Conservation (phyloP, 2,113 vertebrate species). For the Anolis carolinensis region DNA sequence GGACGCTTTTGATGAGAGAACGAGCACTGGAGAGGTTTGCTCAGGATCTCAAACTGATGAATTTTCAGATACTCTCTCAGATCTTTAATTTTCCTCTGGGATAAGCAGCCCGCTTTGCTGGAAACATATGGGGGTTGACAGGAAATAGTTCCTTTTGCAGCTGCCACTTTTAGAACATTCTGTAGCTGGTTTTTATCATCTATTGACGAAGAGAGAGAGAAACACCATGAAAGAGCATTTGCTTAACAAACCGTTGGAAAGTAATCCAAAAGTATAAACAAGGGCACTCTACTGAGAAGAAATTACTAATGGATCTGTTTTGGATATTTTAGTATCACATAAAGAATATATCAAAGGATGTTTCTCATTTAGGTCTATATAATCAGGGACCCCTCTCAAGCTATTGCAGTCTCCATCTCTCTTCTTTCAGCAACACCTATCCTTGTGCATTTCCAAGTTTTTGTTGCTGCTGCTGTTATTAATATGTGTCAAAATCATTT, state of each 20-base stretch:
- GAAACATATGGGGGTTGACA: slow-evolving; percentile 42
- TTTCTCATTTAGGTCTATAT: background rate
- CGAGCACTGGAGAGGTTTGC: background rate
- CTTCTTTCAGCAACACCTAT: too few species aligned
- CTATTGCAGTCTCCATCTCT: background rate
- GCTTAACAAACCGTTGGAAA: slow-evolving; percentile 34
- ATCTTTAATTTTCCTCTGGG: slow-evolving; percentile 51
- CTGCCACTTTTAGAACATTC: slow-evolving; percentile 27
- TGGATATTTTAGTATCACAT: background rate
- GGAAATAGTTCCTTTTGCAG: slow-evolving; percentile 31
- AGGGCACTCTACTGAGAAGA: background rate
- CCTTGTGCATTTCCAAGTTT: background rate
- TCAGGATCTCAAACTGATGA: slow-evolving; percentile 1
- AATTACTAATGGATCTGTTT: background rate
- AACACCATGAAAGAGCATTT: slow-evolving; percentile 36
- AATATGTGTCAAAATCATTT: too few species aligned
- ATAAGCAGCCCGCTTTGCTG: background rate
- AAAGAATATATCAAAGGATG: background rate
- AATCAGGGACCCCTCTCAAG: background rate
- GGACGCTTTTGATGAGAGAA: slow-evolving; percentile 10
- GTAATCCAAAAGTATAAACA: background rate
- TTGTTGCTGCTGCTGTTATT: too few species aligned
- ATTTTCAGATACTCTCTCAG: slow-evolving; percentile 46
- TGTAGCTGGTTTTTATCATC: background rate
- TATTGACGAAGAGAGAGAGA: slow-evolving; percentile 29